Base-by-base conservation (phyloP, 2,113 vertebrate genomes). In the Neolamprologus sp. region DNA sequence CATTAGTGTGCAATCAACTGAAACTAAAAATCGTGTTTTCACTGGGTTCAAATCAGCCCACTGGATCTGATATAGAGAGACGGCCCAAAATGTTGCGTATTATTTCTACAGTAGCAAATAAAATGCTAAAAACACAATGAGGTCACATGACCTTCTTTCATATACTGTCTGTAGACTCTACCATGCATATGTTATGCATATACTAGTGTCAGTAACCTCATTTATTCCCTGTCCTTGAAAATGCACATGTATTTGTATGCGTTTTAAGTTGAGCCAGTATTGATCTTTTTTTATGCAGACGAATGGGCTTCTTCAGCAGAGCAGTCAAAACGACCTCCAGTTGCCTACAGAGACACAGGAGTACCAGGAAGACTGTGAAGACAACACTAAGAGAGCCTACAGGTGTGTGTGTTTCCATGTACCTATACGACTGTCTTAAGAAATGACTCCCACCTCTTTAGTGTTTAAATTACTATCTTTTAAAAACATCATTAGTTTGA, bases 321-420 rank as follows among this genome's bases (percentile, higher is more conserved):
- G 97, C 4, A 88, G 96, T 54, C 97, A 97, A 42, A 96, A 94
- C 80, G 97, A 98, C 8, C 96, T 99, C 37, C 98, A 98, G 71
- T 95, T 99, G 81, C 96, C 95, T 3, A 21, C 94, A 2, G 97
- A 97, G 7, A 92, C 95, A 3, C 93, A 97, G 42, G 97, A 96
- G 13, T 98, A 97, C 95, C 97, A 98, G 84, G 98, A 98, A 49
- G 97, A 98, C 28, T 94, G 95, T 3, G 98, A 98, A 85, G 98
- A 99, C 84, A 97, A 97, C 96, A 97, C 95, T 94, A 97, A 97
- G 65, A 97, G 99, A 93, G 96, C 97, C 0, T 98, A 99, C 95
- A 98, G 98, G 99, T 98, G 19, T 83, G 55, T 47, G 42, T 54
- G 57, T 57, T 4, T 88, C 19, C 53, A 33, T 65, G 6, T 42